Evolutionary conservation across 2,888 invertebrate genomes (phyloP), one percentile per base, ranked within the genome.

Genomic region (Stenichneumon culpator): DNA sequence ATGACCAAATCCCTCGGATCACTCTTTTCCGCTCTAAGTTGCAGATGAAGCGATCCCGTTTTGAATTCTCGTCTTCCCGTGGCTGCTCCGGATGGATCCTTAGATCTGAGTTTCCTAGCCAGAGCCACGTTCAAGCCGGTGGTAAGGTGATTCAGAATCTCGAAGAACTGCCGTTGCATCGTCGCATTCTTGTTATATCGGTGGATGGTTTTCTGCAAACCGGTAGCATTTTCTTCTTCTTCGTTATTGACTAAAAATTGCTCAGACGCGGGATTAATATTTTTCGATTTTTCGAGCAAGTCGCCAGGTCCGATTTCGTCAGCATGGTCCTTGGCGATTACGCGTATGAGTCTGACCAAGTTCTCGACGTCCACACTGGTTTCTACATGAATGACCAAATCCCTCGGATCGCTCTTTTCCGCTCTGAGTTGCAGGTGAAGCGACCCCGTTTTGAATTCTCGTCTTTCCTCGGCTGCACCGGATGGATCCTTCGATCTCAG

Each of bases 271-370:
- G 3, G 39, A 47, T 16, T 16, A 47, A 57, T 57, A 57, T 11
- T 7, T 52, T 44, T 47, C 47, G 36, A 63, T 28, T 16, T 36
- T 3, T 77, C 70, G 9, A 32, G 19, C 32, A 19, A 25, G 19
- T 83, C 22, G 39, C 32, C 16, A 19, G 47, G 3, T 14, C 44
- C 63, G 11, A 67, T 73, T 63, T 73, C 54, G 14, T 85, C 60
- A 16, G 57, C 28, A 32, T 50, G 68, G 47, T 82, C 22, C 5
- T 50, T 3, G 22, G 60, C 60, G 39, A 84, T 84, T 6, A 5
- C n/a, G 4, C 28, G 80, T 63, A 84, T 32, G 14, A 81, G 39
- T 0, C 14, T 77, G 2, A 50, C 67, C 11, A 80, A 77, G 22
- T 77, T 32, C 2, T 47, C 52, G 14, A 77, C 0, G 16, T 44